Conservation (phyloP, 1,140 invertebrate species). For the Scaptomyza hsui region DNA sequence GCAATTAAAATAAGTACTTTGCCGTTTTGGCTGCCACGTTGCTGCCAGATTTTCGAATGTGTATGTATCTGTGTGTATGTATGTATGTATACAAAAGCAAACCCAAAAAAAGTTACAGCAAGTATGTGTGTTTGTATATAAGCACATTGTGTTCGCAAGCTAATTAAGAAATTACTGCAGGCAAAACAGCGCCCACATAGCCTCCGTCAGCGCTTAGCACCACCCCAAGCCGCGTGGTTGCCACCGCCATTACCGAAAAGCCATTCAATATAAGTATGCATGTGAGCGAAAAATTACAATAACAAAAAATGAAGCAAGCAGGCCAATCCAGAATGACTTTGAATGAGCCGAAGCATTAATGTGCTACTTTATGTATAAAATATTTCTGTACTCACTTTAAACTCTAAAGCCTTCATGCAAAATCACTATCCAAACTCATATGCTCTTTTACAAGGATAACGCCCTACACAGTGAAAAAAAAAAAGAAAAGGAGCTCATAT, state of each 20-base stretch:
- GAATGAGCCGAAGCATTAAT: not conserved
- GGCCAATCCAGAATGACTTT: not conserved
- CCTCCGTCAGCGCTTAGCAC: slow-evolving; percentile 1
- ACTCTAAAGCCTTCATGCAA: not conserved
- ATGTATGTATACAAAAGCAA: not conserved
- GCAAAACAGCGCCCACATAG: slow-evolving; percentile 66
- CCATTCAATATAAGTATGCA: slow-evolving; percentile 63
- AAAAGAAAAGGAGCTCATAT: slow-evolving; percentile 37
- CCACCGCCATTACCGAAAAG: slow-evolving; percentile 63
- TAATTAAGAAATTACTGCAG: slow-evolving; percentile 83
- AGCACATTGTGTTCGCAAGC: slow-evolving; percentile 78
- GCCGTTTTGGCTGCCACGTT: slow-evolving; percentile 54
- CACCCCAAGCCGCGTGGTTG: not conserved
- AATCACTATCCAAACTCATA: slow-evolving; percentile 8
- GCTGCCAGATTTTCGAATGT: slow-evolving; percentile 19
- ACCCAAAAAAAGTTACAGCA: slow-evolving; percentile 17
- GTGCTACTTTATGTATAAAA: not conserved
- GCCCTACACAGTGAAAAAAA: not conserved
- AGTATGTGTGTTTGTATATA: slow-evolving; percentile 42
- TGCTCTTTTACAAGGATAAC: not conserved
- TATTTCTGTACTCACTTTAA: no score
- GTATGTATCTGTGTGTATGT: not conserved
- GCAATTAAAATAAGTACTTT: slow-evolving; percentile 81
- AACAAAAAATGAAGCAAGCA: slow-evolving; percentile 38
- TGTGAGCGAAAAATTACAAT: slow-evolving; percentile 69